These are phyloP conservation scores for Hoplostethus atlanticus DNA, from an alignment of 2,797 vertebrate species.

Conservation along the genomic window DNA sequence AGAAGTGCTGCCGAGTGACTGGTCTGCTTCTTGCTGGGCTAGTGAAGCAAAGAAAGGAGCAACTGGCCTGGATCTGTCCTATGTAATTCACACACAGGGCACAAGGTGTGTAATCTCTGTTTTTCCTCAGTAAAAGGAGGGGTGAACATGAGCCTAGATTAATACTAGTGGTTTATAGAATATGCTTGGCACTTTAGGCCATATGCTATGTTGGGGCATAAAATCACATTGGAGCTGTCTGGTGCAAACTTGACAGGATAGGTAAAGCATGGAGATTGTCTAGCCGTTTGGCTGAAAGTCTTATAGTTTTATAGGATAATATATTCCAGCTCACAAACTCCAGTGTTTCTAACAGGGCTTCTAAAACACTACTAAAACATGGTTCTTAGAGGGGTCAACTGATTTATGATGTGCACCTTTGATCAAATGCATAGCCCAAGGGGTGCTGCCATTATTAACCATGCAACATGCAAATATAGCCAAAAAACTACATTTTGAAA, in stretches of 20 bases:
- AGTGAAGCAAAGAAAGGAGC: conserved; percentile 8
- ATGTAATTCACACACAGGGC: background rate
- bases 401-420: background rate
- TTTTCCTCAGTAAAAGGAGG: background rate
- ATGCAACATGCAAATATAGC: conserved; percentile 28
- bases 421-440: too few species aligned
- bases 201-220: background rate
- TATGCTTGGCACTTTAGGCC: background rate
- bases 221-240: background rate
- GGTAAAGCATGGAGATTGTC: background rate
- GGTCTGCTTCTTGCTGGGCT: conserved; percentile 46
- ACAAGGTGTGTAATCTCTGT: background rate
- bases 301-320: background rate
- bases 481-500: conserved; percentile 48
- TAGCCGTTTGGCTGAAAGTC: background rate
- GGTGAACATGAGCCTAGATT: background rate
- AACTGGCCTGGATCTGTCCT: background rate
- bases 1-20: conserved; percentile 42
- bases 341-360: conserved; percentile 2
- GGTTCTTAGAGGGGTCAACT: background rate
- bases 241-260: background rate
- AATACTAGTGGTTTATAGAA: background rate
- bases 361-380: background rate
- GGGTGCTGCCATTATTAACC: conserved; percentile 6
- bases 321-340: background rate